Base-by-base conservation (phyloP, 2,113 vertebrate genomes). In the Melanotaenia duboulayi region DNA sequence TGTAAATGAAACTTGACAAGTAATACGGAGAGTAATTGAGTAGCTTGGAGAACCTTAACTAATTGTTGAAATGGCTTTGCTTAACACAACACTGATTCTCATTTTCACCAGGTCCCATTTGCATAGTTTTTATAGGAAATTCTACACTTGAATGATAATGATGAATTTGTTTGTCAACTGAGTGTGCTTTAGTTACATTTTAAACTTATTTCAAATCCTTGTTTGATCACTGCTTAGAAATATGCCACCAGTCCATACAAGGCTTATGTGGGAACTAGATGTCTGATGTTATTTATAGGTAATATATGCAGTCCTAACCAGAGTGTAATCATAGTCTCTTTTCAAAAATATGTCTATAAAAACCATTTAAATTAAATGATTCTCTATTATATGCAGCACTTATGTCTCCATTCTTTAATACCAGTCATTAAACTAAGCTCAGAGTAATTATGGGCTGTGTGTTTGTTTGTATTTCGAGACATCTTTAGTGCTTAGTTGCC, bases 391-490 rank as follows among this genome's bases (percentile, higher is more conserved):
- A 13, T 56, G 35, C 17, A 24, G 55, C 0, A 28, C 37, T 14
- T 71, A 20, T 54, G 16, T 55, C 24, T 72, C 55, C 42, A 4
- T 17, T 48, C 46, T 17, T 11, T 32, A 56, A 49, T 25, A 52
- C 48, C 40, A 14, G 24, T 67, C 49, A 65, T 28, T 55, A 14
- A 49, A 72, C 65, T 57, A 32, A 70, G 23, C 46, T 67, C 19
- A 61, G 46, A n/a, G 16, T 25, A 28, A 60, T 81, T 39, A 74
- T 73, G 50, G 63, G 65, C 73, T 37, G n/a, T 46, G 37, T 86
- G 74, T 87, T 87, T 86, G 79, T 79, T 88, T 84, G 68, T 74
- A 78, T 71, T 74, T n/a, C 8, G 55, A 66, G 35, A 25, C 58
- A 32, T 80, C 68, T 77, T 82, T 71, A 39, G 48, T 61, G 44